These are phyloP conservation scores for Semotilus atromaculatus DNA, from an alignment of 2,797 vertebrate genomes.

Conservation along the genomic window DNA sequence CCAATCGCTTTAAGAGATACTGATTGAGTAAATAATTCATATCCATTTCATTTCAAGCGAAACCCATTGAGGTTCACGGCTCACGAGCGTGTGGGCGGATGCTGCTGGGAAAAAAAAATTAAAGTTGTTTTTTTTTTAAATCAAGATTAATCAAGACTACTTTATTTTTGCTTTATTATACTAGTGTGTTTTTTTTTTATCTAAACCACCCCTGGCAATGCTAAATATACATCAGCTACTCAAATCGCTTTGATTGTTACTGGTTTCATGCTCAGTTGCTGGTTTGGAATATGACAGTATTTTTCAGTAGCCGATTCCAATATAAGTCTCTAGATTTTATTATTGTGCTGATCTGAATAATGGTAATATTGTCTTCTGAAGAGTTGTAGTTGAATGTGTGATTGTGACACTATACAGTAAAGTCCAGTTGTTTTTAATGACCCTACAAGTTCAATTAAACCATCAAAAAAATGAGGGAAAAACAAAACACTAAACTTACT, in stretches of 20 bases:
- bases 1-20: slow-evolving; percentile 81
- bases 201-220: background rate
- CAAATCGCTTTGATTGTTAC: background rate
- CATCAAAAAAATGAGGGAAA: no score
- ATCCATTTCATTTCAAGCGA: slow-evolving; percentile 72
- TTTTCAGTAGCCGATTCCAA: no score
- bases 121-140: background rate
- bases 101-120: background rate
- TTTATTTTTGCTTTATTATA: slow-evolving; percentile 5
- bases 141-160: slow-evolving; percentile 31
- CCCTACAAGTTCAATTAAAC: no score
- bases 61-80: slow-evolving; percentile 21
- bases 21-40: slow-evolving; percentile 83
- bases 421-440: no score
- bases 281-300: background rate
- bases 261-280: background rate
- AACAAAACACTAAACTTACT: background rate
- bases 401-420: no score
- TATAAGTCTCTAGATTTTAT: background rate
- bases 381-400: no score
- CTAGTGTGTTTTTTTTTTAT: background rate
- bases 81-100: slow-evolving; percentile 11
- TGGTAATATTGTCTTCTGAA: background rate
- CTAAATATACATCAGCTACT: slow-evolving; percentile 21
- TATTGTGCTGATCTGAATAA: background rate